phyloP scores from a whole-genome alignment of 2,113 vertebrate species.

The Orycteropus afer region DNA sequence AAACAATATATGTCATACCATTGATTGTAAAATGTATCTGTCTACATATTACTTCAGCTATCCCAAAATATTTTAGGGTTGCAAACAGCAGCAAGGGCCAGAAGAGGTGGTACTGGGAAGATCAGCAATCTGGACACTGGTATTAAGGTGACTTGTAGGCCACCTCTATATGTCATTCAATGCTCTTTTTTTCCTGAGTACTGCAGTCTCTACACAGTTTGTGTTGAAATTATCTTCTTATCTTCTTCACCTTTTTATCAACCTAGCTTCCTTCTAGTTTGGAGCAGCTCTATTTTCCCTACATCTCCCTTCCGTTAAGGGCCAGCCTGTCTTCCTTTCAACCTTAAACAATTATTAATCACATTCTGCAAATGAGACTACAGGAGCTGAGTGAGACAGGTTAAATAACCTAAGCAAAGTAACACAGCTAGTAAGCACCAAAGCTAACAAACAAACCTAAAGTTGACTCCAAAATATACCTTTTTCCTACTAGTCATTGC shows the following conservation, averaged over 20 bases:
- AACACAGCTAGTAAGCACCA: background rate
- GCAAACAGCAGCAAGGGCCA: background rate
- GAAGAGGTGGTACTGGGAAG: background rate
- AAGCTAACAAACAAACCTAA: background rate
- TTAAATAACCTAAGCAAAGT: background rate
- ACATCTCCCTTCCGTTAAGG: background rate
- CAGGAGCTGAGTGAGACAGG: background rate
- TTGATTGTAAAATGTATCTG: background rate
- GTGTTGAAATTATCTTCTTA: background rate
- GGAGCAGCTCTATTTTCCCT: background rate
- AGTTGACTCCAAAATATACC: background rate
- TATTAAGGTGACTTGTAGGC: background rate
- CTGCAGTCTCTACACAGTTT: background rate
- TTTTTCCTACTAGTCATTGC: background rate
- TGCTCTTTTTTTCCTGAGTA: background rate
- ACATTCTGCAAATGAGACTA: background rate
- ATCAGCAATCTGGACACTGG: background rate
- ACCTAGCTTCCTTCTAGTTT: background rate
- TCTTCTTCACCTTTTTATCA: background rate
- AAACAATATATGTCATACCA: background rate
- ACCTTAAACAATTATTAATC: background rate
- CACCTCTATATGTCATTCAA: background rate
- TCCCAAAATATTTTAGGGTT: background rate
- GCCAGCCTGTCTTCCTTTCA: background rate
- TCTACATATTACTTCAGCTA: background rate